Evolutionary conservation across 2,888 invertebrate genomes (phyloP).

Genomic region (Mythimna loreyi): DNA sequence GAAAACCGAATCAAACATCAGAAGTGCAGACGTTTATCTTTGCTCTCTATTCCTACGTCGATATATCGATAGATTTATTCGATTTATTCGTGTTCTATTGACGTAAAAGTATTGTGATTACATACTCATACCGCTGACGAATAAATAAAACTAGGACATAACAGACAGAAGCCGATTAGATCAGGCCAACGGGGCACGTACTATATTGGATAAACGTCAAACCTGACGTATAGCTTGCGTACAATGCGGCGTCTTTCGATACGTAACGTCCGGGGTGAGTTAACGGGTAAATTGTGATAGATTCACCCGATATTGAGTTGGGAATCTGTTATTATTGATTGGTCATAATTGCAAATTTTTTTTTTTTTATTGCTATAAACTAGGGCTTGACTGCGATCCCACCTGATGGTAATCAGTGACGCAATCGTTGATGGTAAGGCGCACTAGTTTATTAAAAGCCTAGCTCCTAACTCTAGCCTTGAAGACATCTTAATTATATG

Average conservation of each 20-base stretch:
- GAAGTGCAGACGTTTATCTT: constrained; percentile 30
- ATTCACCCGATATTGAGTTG: constrained; percentile 19
- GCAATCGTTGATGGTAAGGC: too few species aligned
- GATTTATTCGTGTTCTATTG: constrained; percentile 50
- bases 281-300: constrained; percentile 46
- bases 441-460: too few species aligned
- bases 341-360: background rate
- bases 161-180: constrained; percentile 78
- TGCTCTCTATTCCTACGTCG: constrained; percentile 4
- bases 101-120: constrained; percentile 70
- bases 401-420: too few species aligned
- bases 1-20: constrained; percentile 14
- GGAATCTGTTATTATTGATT: constrained; percentile 6
- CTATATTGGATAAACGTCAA: constrained; percentile 88
- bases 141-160: constrained; percentile 73
- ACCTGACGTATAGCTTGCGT: constrained; percentile 83
- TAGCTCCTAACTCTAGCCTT: too few species aligned
- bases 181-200: constrained; percentile 81
- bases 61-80: constrained; percentile 35
- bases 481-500: too few species aligned
- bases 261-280: constrained; percentile 58
- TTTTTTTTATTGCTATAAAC: too few species aligned
- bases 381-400: too few species aligned
- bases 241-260: constrained; percentile 72
- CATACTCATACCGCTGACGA: constrained; percentile 64